Evolutionary conservation across 2,888 invertebrate species (phyloP).

Genomic region (Chesias legatella): DNA sequence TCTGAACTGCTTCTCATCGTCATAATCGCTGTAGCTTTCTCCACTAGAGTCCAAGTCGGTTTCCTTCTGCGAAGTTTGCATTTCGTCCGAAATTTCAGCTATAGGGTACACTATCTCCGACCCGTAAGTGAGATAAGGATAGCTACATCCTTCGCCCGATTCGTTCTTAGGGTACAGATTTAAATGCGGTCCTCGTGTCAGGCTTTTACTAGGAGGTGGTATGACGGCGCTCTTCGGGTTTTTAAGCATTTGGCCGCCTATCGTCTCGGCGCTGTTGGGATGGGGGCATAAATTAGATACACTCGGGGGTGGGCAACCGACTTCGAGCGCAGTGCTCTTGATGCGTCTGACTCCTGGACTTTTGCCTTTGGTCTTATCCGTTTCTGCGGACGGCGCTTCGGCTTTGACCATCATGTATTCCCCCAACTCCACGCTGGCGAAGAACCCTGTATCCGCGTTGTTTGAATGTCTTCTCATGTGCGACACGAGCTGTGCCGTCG

Average conservation of each 20-base stretch:
- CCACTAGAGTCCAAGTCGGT: conserved; percentile 81
- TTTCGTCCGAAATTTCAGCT: conserved; percentile 91
- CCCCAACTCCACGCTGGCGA: conserved; percentile 75
- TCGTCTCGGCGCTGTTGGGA: conserved; percentile 90
- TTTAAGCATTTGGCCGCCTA: conserved; percentile 83
- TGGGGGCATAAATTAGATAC: conserved; percentile 87
- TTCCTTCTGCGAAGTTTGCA: conserved; percentile 84
- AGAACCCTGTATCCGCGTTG: conserved; percentile 81
- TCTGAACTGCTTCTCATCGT: conserved; percentile 79
- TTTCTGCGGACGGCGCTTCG: conserved; percentile 69
- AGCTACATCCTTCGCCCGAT: conserved; percentile 86
- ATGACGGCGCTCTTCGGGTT: conserved; percentile 83
- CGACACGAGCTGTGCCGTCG: conserved; percentile 72
- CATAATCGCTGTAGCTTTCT: conserved; percentile 82
- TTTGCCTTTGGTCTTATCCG: conserved; percentile 76
- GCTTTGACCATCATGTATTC: conserved; percentile 77
- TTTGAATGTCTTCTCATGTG: conserved; percentile 82
- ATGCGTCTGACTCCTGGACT: conserved; percentile 83
- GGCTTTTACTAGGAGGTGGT: conserved; percentile 85
- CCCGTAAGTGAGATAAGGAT: conserved; percentile 84
- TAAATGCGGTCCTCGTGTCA: conserved; percentile 85
- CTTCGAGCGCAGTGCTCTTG: conserved; percentile 86
- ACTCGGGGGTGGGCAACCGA: conserved; percentile 84
- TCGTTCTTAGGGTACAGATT: conserved; percentile 84
- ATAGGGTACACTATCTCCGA: conserved; percentile 91